Percentiles rank a stretch among this genome's conserved stretches.
Evolutionary conservation across 2,888 invertebrate genomes (phyloP).

Genomic region (Polymixis lichenea): DNA sequence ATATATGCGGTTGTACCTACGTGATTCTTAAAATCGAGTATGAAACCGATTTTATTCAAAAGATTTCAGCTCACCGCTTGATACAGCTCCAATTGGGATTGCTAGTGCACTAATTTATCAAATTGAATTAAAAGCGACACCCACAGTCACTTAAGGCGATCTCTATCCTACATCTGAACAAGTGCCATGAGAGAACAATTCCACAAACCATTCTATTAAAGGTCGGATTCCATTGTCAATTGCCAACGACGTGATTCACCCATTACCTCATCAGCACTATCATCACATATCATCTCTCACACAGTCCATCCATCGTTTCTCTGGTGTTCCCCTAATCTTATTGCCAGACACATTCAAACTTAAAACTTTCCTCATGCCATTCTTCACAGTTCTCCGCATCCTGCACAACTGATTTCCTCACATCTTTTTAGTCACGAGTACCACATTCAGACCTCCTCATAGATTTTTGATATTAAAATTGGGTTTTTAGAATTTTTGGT

Average conservation of each 20-base stretch:
- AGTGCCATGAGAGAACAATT: slow-evolving; percentile 24
- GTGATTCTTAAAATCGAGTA: background rate
- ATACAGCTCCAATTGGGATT: slow-evolving; percentile 15
- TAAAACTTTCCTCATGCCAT: too few relatives aligned
- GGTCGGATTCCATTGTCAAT: slow-evolving; percentile 16
- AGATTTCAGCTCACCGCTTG: too few relatives aligned
- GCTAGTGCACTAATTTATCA: background rate
- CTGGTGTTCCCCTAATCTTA: background rate
- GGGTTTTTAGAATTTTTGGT: too few relatives aligned
- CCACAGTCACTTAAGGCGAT: background rate
- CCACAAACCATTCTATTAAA: background rate
- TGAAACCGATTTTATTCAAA: background rate
- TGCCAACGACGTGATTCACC: slow-evolving; percentile 22
- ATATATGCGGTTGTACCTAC: background rate
- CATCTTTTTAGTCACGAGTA: background rate
- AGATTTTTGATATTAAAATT: background rate
- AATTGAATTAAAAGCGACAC: slow-evolving; percentile 10
- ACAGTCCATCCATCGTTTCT: background rate
- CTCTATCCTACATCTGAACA: background rate
- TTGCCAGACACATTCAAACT: too few relatives aligned
- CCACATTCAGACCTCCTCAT: background rate
- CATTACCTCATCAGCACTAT: slow-evolving; percentile 7
- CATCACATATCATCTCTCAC: background rate
- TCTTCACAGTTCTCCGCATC: background rate
- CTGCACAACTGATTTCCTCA: background rate